Evolutionary conservation across 2,888 invertebrate genomes (phyloP).

Genomic region (Metallyticus violacea): DNA sequence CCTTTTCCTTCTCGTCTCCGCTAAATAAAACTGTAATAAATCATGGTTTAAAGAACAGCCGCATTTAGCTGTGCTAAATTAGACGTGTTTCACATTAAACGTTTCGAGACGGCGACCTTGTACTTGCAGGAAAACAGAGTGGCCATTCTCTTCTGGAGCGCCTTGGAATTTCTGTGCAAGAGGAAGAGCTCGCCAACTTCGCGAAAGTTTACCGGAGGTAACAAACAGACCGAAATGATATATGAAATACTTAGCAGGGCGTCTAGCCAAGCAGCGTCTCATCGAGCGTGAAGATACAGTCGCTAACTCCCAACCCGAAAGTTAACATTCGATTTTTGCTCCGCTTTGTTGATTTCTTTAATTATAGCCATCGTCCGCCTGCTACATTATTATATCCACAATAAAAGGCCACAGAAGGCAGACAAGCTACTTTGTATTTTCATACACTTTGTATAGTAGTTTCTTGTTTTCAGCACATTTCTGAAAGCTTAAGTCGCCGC

Average conservation of each 20-base stretch:
- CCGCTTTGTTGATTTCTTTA: too few species aligned
- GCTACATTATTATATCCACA: too few species aligned
- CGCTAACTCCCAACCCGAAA: background rate
- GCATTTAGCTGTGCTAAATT: background rate
- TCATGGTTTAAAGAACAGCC: background rate
- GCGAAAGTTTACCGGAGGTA: background rate
- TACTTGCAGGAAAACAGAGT: background rate
- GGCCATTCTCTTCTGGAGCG: background rate
- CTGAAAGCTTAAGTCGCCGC: too few species aligned
- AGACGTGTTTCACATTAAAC: background rate
- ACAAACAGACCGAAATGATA: background rate
- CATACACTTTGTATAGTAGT: too few species aligned
- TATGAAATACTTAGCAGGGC: background rate
- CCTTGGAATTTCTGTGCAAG: too few species aligned
- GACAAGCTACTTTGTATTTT: too few species aligned
- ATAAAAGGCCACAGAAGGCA: too few species aligned
- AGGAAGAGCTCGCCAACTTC: background rate
- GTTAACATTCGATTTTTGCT: too few species aligned
- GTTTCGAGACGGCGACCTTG: background rate
- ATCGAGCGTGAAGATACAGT: background rate
- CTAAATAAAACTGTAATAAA: background rate
- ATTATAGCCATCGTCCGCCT: too few species aligned
- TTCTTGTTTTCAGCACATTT: too few species aligned
- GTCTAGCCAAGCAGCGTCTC: background rate
- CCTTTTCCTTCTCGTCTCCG: background rate